Base-by-base conservation (phyloP, 2,113 vertebrate species). In the Jacana jacana region DNA sequence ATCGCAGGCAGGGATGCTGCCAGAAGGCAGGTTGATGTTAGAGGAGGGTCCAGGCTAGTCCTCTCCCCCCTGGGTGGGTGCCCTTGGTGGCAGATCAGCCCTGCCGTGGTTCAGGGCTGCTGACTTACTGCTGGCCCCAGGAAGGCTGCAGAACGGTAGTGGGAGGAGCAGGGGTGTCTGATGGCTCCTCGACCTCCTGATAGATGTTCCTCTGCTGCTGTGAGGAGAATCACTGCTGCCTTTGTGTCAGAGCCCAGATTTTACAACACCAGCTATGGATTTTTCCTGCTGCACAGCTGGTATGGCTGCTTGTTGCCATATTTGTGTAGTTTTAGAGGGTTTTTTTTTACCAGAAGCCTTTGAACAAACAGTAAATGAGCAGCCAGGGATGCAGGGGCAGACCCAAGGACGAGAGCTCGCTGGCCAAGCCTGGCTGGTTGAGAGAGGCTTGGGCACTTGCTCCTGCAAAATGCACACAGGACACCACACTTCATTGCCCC, bases 401-500 rank as follows among this genome's bases (percentile, higher is more conserved):
- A 69, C n/a, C 23, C 49, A 28, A 15, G 39, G n/a, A 37, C 1
- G 7, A 55, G 46, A 61, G 27, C 37, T 76, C 0, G 0, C 49
- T 52, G 79, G 37, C 58, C 18, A 30, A 70, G 60, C 27, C 61
- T 49, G 71, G 35, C n/a, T 72, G n/a, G 10, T 13, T 5, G 4
- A 20, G 57, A 46, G n/a, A 63, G 28, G 7, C 31, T 40, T 1
- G 3, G 40, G n/a, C 28, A 40, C 17, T 73, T 3, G 3, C 18
- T 85, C 46, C 44, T 61, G 49, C 48, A 44, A 65, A 66, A 37
- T 5, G 5, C 60, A 30, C 40, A 16, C 10, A 9, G 51, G 18
- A 61, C 54, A 17, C 60, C 30, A 57, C 0, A 0, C 60, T 86
- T 66, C 73, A 28, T 14, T 2, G 1, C 20, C 17, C 44, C 51